phyloP scores from a whole-genome alignment of 2,888 invertebrate species.

The Fragum whitleyi region DNA sequence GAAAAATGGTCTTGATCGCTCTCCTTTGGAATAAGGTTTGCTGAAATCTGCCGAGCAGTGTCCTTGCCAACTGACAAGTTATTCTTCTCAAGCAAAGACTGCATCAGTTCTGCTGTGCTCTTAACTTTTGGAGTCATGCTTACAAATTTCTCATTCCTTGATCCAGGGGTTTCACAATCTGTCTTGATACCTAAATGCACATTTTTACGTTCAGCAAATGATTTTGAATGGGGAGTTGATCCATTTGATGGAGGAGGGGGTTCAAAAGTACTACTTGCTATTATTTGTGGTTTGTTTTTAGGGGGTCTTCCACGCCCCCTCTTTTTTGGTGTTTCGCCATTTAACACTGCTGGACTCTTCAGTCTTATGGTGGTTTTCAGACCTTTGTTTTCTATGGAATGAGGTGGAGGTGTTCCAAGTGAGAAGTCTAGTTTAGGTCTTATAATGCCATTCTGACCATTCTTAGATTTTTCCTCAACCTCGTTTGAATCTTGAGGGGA shows the following conservation, averaged over 20 bases:
- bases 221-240: conserved; percentile 48
- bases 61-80: conserved; percentile 76
- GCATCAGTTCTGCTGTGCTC: conserved; percentile 93
- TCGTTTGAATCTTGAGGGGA: conserved; percentile 40
- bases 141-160: conserved; percentile 39
- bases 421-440: conserved; percentile 51
- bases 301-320: conserved; percentile 64
- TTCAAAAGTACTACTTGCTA: conserved; percentile 30
- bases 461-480: conserved; percentile 26
- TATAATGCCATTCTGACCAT: conserved; percentile 61
- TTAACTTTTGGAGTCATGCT: conserved; percentile 87
- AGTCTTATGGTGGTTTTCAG: conserved; percentile 61
- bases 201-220: conserved; percentile 55
- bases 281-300: conserved; percentile 55
- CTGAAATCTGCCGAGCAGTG: conserved; percentile 80
- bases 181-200: conserved; percentile 52
- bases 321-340: conserved; percentile 63
- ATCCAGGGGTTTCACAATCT: conserved; percentile 41
- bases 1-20: conserved; percentile 74
- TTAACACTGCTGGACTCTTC: conserved; percentile 54
- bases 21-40: conserved; percentile 82
- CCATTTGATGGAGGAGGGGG: conserved; percentile 52
- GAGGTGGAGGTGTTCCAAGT: conserved; percentile 59
- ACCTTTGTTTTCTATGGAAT: conserved; percentile 65
- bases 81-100: conserved; percentile 89